Evolutionary conservation across 2,113 vertebrate species (phyloP), one percentile per base, ranked within the genome.

Genomic region (Microtus pennsylvanicus): DNA sequence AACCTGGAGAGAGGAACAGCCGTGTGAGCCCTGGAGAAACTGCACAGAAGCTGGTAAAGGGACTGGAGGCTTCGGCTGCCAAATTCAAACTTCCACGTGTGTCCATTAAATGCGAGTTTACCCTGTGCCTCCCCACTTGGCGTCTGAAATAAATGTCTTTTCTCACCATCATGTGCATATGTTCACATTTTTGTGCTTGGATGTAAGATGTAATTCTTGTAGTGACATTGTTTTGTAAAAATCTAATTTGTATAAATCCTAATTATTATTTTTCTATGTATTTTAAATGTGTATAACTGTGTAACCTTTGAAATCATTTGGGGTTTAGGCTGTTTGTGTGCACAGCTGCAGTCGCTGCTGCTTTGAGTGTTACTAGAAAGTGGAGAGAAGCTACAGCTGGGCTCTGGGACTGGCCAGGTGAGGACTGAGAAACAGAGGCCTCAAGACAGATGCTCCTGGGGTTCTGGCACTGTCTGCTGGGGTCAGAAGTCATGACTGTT

Each of bases 1-100:
- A 99, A 99, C 98, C 85, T 99, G 99, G 99, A 99, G 98, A 99
- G 99, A 96, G 99, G 99, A 92, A 99, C 99, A 0, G 99, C 99
- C 0, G 99, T 99, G 35, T 99, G 98, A 98, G 55, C 35, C 75
- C 35, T 69, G 11, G 42, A 67, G 77, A 89, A 74, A 75, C 35
- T 24, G 61, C 80, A 6, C 33, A 75, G 81, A 90, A 76, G 58
- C 45, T 90, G 47, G 38, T 52, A n/a, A 45, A 86, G 58, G 80
- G 55, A 58, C 52, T n/a, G 26, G 50, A 94, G 52, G 26, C 76
- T 72, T 81, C 75, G 90, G 70, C 50, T 74, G 26, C 70, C n/a
- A 50, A 86, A 69, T 86, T 72, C 65, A 81, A 45, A 13, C 24
- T 92, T 22, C 83, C 72, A 6, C 77, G 22, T 95, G 75, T n/a